Percentiles rank a stretch among this genome's conserved stretches.
Conservation (phyloP, 2,797 vertebrate species). For the Gallirallus australis region DNA sequence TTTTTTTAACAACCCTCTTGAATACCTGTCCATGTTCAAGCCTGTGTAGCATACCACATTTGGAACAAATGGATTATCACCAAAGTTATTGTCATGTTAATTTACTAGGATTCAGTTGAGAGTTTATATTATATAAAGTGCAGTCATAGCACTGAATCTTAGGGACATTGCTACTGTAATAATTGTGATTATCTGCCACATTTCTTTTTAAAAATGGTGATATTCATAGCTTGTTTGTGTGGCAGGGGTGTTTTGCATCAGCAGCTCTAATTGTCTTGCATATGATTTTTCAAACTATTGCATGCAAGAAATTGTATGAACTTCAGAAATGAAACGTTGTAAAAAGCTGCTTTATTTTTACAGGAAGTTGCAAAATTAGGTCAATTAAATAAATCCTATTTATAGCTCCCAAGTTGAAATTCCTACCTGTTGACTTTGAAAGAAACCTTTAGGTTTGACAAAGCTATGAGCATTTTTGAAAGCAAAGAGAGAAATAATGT, state of each 20-base stretch:
- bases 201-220: not conserved
- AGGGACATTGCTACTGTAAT: not conserved
- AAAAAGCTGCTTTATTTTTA: not conserved
- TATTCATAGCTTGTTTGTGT: not conserved
- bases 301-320: not conserved
- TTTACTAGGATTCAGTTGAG: not conserved
- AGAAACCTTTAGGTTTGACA: not conserved
- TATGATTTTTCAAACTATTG: not conserved
- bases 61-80: not conserved
- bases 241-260: not conserved
- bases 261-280: not conserved
- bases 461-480: not conserved
- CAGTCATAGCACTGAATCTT: not conserved
- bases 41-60: not conserved
- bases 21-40: not conserved
- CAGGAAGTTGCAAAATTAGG: not conserved
- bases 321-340: not conserved
- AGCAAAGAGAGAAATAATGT: not conserved
- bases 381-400: not conserved
- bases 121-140: no score
- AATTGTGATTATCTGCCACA: not conserved
- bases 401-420: not conserved
- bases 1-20: not conserved
- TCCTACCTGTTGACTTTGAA: not conserved
- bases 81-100: not conserved